Evolutionary conservation across 1,140 invertebrate species (phyloP).

Genomic region (Anagrus nilaparvatae): DNA sequence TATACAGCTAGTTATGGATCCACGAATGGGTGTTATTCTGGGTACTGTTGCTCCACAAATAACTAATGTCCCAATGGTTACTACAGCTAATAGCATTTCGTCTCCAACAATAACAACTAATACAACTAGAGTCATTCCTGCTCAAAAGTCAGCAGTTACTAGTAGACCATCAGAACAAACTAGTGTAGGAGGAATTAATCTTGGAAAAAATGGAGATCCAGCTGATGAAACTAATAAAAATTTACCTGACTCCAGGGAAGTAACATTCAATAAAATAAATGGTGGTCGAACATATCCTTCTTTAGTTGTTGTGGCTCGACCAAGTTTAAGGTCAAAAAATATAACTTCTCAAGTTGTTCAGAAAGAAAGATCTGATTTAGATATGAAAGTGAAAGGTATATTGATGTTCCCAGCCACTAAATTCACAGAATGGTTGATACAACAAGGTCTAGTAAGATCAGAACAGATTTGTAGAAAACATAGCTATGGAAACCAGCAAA

Average conservation of each 20-base stretch:
- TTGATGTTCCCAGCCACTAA: slow-evolving; percentile 67
- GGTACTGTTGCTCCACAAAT: slow-evolving; percentile 35
- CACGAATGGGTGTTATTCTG: slow-evolving; percentile 41
- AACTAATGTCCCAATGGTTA: slow-evolving; percentile 20
- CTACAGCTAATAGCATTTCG: slow-evolving; percentile 11
- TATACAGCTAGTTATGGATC: slow-evolving; percentile 45
- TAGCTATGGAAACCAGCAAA: slow-evolving; percentile 33
- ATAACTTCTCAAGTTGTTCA: slow-evolving; percentile 27
- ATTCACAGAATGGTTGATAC: slow-evolving; percentile 82
- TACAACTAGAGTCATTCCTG: slow-evolving; percentile 29
- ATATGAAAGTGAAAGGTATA: slow-evolving; percentile 65
- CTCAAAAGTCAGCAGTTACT: slow-evolving; percentile 16
- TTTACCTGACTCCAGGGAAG: slow-evolving; percentile 57
- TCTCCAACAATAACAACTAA: slow-evolving; percentile 24
- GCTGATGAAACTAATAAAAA: slow-evolving; percentile 37
- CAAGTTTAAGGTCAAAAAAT: slow-evolving; percentile 61
- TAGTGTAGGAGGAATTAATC: slow-evolving; percentile 54
- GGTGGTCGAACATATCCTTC: slow-evolving; percentile 75
- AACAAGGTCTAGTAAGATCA: slow-evolving; percentile 65
- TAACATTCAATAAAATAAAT: slow-evolving; percentile 66
- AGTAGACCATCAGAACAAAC: slow-evolving; percentile 52
- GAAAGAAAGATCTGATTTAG: slow-evolving; percentile 41
- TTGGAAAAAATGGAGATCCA: slow-evolving; percentile 44
- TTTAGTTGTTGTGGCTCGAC: slow-evolving; percentile 67
- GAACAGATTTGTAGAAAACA: slow-evolving; percentile 67